Percentiles rank a stretch among this genome's conserved stretches.
Evolutionary conservation across 2,888 invertebrate genomes (phyloP).

Genomic region (Eupithecia vulgata): DNA sequence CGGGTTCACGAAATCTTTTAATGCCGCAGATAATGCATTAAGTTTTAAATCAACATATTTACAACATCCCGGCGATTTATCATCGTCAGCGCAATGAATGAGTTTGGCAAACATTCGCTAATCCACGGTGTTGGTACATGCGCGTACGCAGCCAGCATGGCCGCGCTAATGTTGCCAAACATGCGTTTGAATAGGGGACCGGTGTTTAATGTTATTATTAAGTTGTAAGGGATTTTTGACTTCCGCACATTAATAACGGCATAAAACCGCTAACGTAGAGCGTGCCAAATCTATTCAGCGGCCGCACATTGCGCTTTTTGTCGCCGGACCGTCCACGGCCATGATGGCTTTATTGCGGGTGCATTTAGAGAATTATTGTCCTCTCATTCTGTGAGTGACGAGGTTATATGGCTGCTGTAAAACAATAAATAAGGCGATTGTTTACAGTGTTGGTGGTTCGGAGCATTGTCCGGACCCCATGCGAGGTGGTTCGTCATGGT

Average conservation of each 20-base stretch:
- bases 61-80: slow-evolving; percentile 59
- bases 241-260: slow-evolving; percentile 76
- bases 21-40: slow-evolving; percentile 31
- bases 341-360: slow-evolving; percentile 80
- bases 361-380: slow-evolving; percentile 71
- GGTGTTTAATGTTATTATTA: slow-evolving; percentile 80
- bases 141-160: slow-evolving; percentile 71
- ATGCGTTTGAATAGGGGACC: slow-evolving; percentile 75
- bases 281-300: slow-evolving; percentile 70
- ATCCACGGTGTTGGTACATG: slow-evolving; percentile 66
- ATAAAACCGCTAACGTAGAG: slow-evolving; percentile 62
- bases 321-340: slow-evolving; percentile 55
- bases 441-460: slow-evolving; percentile 72
- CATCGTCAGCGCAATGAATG: slow-evolving; percentile 69
- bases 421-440: slow-evolving; percentile 80
- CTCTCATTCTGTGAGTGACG: slow-evolving; percentile 66
- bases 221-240: slow-evolving; percentile 77
- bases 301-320: slow-evolving; percentile 59
- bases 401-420: slow-evolving; percentile 78
- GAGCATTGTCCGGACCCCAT: slow-evolving; percentile 67
- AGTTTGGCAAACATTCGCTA: slow-evolving; percentile 71
- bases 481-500: slow-evolving; percentile 65
- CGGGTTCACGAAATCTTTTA: slow-evolving; percentile 31
- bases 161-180: slow-evolving; percentile 76
- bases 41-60: slow-evolving; percentile 49